Base-by-base conservation (phyloP, 2,113 vertebrate species). In the Salvator merianae region DNA sequence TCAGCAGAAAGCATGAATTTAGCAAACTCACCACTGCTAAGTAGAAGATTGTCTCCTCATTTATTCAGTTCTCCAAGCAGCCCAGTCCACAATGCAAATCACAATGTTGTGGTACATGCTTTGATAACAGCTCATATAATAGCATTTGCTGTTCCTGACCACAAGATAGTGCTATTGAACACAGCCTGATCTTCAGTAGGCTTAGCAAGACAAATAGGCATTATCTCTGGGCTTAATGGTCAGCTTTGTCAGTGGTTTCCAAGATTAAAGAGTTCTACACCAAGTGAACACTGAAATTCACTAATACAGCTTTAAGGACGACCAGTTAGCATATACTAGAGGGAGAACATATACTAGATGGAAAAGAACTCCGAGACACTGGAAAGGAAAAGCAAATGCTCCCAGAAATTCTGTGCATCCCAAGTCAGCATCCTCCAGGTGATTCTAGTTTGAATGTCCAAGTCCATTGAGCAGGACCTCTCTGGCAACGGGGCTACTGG, bases 401-500 rank as follows among this genome's bases (percentile, higher is more conserved):
- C 32, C 32, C 68, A 38, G 47, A 26, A 71, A 72, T 38, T 28
- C 68, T 34, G 5, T 28, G 2, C 24, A 36, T 26, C 47, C 34
- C 22, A 30, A 24, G 16, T 72, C 28, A 73, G 50, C 14, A 38
- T 14, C 18, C 24, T 30, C 12, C 26, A 16, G 26, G 10, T 30
- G 0, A 0, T 7, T 36, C 34, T 77, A 47, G 22, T 4, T 30
- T 0, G 1, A 2, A 16, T 6, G 30, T 38, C 30, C 12, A 0
- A 1, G 63, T 38, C 50, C 5, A 93, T 73, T 87, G 0, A 92
- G 85, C n/a, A 92, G 92, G 84, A 94, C 68, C 14, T 93, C 94
- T 53, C 95, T 94, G 0, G 96, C 90, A 0, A 98, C 89, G 7
- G 90, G 8, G 55, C 95, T 97, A 76, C 81, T 18, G 0, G 98